Evolutionary conservation across 2,113 vertebrate genomes (phyloP).

Genomic region (Corapipo altera): DNA sequence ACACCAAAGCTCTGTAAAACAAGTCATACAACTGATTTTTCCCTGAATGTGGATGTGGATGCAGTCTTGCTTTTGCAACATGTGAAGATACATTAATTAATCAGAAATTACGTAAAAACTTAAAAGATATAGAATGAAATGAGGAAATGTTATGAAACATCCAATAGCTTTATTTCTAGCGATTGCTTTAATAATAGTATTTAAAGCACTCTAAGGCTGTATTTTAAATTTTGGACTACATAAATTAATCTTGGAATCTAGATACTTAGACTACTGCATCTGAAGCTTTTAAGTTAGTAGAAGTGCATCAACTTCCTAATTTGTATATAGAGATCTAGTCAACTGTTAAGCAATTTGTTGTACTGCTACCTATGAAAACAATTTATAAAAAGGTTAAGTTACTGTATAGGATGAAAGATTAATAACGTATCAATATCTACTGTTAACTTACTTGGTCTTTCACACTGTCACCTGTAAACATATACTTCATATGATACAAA

Average conservation of each 20-base stretch:
- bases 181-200: neutral
- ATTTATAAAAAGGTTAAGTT: neutral
- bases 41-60: neutral
- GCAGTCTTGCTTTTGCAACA: neutral
- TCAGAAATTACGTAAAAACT: neutral
- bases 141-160: neutral
- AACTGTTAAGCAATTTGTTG: neutral
- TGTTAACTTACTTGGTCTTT: conserved; percentile 89
- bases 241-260: neutral
- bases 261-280: neutral
- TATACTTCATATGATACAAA: conserved; percentile 98
- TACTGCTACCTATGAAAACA: neutral
- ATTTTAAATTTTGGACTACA: neutral
- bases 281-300: neutral
- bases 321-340: neutral
- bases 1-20: neutral
- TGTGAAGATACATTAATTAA: neutral
- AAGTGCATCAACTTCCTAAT: neutral
- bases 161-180: neutral
- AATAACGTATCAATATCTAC: neutral
- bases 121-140: neutral
- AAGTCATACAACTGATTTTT: neutral
- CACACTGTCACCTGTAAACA: conserved; percentile 99
- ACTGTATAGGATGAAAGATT: neutral
- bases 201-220: neutral